phyloP scores from a whole-genome alignment of 53 echinoderm and acorn worm genomes.

The Echinometra lucunter region DNA sequence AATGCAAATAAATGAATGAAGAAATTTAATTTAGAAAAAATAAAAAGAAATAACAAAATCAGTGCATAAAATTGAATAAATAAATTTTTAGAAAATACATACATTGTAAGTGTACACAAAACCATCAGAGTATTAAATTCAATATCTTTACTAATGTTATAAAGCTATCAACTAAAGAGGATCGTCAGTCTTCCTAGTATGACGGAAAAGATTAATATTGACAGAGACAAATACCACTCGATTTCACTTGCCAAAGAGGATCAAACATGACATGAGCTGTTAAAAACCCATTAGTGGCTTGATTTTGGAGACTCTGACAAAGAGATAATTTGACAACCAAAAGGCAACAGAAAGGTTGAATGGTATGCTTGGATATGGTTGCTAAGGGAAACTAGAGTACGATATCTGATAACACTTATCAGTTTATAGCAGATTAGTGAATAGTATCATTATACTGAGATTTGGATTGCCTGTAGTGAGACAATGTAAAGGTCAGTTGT shows the following conservation, averaged over 20 bases:
- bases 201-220: background rate
- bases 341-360: background rate
- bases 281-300: background rate
- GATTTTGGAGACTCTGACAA: background rate
- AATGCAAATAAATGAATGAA: no score
- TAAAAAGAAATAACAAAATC: no score
- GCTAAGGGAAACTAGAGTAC: conserved; percentile 2
- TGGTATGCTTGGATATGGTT: background rate
- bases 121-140: no score
- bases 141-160: no score
- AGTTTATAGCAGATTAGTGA: background rate
- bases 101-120: no score
- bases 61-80: no score
- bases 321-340: background rate
- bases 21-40: no score
- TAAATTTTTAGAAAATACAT: no score
- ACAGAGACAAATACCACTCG: background rate
- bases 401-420: background rate
- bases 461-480: background rate
- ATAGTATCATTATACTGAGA: background rate
- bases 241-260: conserved; percentile 8
- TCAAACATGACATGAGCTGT: background rate
- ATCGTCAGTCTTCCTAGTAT: background rate
- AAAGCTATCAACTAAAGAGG: background rate
- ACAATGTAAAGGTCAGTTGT: background rate